phyloP scores from a whole-genome alignment of 2,888 invertebrate species.

The Xestobium rufovillosum region DNA sequence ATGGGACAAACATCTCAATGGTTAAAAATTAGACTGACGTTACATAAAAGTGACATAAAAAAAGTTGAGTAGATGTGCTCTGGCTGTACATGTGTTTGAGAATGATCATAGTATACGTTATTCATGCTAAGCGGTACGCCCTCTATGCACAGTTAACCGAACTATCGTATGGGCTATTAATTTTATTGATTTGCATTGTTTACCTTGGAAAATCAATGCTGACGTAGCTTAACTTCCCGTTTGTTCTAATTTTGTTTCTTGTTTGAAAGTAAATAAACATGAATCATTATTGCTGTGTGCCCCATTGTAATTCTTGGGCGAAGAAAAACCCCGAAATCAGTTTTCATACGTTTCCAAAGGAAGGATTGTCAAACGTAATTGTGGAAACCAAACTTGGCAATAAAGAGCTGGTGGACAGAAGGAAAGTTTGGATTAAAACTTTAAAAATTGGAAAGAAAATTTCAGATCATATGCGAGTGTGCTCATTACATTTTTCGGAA shows the following conservation, averaged over 20 bases:
- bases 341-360: slow-evolving; percentile 3
- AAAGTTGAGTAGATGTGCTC: no score
- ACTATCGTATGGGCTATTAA: neutral
- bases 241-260: neutral
- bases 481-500: neutral
- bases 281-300: slow-evolving; percentile 2
- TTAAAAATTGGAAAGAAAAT: slow-evolving; percentile 1
- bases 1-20: no score
- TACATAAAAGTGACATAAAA: no score
- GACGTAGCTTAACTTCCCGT: neutral
- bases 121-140: slow-evolving; percentile 1
- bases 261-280: neutral
- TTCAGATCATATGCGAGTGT: neutral
- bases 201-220: no score
- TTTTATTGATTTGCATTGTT: no score
- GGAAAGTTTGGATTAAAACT: neutral
- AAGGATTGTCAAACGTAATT: neutral
- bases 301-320: neutral
- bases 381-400: neutral
- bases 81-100: no score
- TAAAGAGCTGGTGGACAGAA: neutral
- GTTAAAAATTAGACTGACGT: no score
- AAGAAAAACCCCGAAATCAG: neutral
- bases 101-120: no score
- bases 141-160: neutral